phyloP scores from a whole-genome alignment of 2,888 invertebrate species.

The Agrochola circellaris region DNA sequence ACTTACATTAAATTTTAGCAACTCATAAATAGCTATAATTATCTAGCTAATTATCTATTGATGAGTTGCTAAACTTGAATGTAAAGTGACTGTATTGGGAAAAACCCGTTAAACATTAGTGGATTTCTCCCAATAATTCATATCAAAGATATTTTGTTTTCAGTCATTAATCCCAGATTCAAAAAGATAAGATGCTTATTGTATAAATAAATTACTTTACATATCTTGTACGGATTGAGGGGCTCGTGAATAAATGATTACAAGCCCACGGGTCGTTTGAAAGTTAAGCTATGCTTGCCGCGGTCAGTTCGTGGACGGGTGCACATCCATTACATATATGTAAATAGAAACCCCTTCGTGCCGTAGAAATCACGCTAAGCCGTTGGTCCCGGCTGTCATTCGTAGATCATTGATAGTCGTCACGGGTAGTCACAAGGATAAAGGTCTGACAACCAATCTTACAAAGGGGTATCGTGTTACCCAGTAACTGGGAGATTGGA shows the following conservation, averaged over 20 bases:
- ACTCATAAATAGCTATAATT: too few species aligned
- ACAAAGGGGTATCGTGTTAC: neutral
- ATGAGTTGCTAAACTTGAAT: too few species aligned
- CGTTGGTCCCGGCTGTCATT: too few species aligned
- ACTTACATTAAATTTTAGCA: too few species aligned
- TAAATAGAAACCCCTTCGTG: too few species aligned
- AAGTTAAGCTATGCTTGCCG: neutral
- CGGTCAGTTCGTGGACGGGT: neutral
- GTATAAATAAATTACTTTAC: neutral
- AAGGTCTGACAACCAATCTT: neutral
- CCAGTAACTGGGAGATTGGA: neutral
- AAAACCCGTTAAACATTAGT: too few species aligned
- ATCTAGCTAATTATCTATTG: too few species aligned
- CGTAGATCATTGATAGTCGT: too few species aligned
- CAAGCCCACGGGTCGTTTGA: neutral
- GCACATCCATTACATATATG: neutral
- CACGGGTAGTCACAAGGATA: too few species aligned
- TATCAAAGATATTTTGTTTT: constrained; percentile 24
- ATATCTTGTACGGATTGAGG: constrained; percentile 1
- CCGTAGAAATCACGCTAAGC: too few species aligned
- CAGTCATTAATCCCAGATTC: constrained; percentile 24
- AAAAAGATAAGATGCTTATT: constrained; percentile 14
- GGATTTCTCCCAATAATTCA: constrained; percentile 12
- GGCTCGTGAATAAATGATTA: neutral
- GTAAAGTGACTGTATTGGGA: too few species aligned